Evolutionary conservation across 2,797 vertebrate species (phyloP), one percentile per base, ranked within the genome.

Genomic region (Tenualosa ilisha): DNA sequence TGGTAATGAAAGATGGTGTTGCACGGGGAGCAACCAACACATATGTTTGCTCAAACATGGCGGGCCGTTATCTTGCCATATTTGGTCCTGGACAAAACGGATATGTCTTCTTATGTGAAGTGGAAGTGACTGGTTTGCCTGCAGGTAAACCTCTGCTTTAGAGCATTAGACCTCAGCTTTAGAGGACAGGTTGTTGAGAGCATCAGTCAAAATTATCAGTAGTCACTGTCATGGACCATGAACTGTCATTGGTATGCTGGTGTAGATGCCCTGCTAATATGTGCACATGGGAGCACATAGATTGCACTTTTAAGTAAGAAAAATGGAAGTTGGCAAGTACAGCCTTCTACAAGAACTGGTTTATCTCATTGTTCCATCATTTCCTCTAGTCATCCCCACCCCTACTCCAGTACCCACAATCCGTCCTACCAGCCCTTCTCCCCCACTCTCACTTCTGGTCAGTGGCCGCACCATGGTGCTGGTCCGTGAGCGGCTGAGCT

Each of bases 371-470:
- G 3, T 17, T 81, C 84, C 84, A 81, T 53, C 56, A 81, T 72
- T 87, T 59, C 82, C 83, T 85, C 81, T 85, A 63, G 85, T 68
- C 86, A 81, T 51, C 68, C 83, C 46, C 75, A 84, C 86, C 81
- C 82, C 82, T 56, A 82, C 86, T 82, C 85, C 68, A 68, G 84
- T 84, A 84, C 84, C 72, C 86, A 40, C 86, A n/a, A 85, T 87
- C 86, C 59, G 87, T 84, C 88, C 86, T 68, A 65, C 81, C 43
- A 86, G 37, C 87, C 92, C 90, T 85, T 50, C 92, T 88, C 86
- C 79, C 88, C 86, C 88, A 86, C 84, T 88, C 89, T 81, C 85
- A 26, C 46, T 40, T 65, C 51, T 84, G 84, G 17, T 65, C 79
- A 24, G 63, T 56, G 83, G 54, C 31, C 82, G 75, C 81, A 81